Evolutionary conservation across 2,888 invertebrate genomes (phyloP).

Genomic region (Caenorhabditis wallacei): DNA sequence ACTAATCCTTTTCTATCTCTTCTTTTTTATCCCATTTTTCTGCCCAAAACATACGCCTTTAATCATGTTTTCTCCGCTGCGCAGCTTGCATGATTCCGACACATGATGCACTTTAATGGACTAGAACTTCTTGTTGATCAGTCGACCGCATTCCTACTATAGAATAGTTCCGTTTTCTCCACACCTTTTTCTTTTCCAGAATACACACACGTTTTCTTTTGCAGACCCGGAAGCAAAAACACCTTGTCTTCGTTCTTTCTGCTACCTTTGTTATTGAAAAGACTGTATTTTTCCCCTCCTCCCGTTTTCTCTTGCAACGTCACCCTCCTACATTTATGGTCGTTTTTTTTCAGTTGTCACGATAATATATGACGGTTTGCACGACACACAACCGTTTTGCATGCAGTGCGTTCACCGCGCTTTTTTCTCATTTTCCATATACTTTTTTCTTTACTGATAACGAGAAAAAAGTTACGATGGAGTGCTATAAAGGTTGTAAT

Average conservation of each 20-base stretch:
- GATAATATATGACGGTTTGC: constrained; percentile 14
- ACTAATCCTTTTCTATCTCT: constrained; percentile 13
- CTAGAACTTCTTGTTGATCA: background rate
- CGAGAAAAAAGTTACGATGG: background rate
- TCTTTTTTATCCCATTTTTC: background rate
- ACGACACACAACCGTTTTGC: constrained; percentile 1
- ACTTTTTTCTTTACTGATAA: background rate
- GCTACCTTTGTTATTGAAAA: constrained; percentile 11
- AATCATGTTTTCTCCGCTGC: constrained; percentile 5
- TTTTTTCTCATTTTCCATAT: background rate
- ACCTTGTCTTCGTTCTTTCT: background rate
- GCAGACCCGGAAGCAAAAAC: constrained; percentile 14
- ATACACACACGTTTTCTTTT: too few relatives aligned
- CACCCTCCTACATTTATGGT: background rate
- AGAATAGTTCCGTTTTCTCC: background rate
- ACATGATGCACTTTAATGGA: constrained; percentile 6
- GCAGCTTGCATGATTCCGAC: background rate
- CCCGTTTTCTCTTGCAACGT: background rate
- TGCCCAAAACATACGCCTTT: constrained; percentile 13
- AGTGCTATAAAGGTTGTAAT: constrained; percentile 1
- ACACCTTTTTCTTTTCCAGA: constrained; percentile 4
- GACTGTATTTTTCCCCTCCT: background rate
- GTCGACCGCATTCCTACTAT: background rate
- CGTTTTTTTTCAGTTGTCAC: constrained; percentile 16
- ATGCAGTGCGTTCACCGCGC: background rate